Base-by-base conservation (phyloP, 2,888 invertebrate genomes). In the Julus scanicus region DNA sequence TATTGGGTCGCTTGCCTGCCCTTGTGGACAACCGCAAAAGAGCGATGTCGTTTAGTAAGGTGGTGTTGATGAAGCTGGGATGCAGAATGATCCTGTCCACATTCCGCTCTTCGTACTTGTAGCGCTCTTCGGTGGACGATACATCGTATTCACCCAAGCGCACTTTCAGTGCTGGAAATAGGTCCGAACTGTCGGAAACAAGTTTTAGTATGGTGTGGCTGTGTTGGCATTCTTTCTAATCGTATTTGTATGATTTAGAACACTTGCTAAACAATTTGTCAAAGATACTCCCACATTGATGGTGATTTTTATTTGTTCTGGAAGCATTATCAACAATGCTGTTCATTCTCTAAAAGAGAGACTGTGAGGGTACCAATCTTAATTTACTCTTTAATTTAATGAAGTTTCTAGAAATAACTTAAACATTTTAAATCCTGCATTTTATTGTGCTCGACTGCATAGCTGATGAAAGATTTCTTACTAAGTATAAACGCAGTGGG, bases 111-210 rank as follows among this genome's bases (percentile, higher is more conserved):
- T 92, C 92, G 89, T 92, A 92, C 2, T 90, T 90, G 11, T 92
- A 90, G 0, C 91, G 90, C 89, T 93, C 92, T 4, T 90, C 90
- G 5, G 91, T 92, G 4, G 91, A 91, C 48, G 92, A 92, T 11
- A 93, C 92, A 89, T 93, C 92, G 89, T 92, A 92, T 89, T 93
- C 93, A 13, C 93, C 93, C 20, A 92, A 90, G 3, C 93, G 91
- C 17, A 92, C 91, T 91, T 93, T 92, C 83, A 93, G 89, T 44
- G 89, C 86, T 40, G 88, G 57, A n/a, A 40, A n/a, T 13, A 86
- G 53, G 2, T 53, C 85, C 39, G 40, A 8, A 49, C 88, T 88
- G 29, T 15, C n/a, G 17, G 63, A 80, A 20, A 87, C 15, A 37
- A 84, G 3, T 86, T 48, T 39, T 15, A 48, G 6, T 29, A n/a